Evolutionary conservation across 2,113 vertebrate genomes (phyloP), one percentile per base, ranked within the genome.

Genomic region (Anoura caudifer): DNA sequence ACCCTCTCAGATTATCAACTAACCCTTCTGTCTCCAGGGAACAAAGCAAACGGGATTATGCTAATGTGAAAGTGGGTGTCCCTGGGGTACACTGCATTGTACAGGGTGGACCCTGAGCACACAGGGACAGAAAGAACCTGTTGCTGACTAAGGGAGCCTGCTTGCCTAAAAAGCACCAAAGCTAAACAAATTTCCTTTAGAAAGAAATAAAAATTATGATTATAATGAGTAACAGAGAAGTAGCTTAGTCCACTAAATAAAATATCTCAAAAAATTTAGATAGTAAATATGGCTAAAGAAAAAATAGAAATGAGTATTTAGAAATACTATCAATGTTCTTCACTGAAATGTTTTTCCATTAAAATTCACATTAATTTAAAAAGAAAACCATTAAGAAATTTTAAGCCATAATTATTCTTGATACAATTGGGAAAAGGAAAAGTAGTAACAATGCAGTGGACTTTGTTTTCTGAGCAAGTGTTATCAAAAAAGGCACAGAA

Each of bases 291-390:
- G 10, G 13, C 26, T 45, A 9, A 52, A 52, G 5, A 24, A 77
- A 90, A 26, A 86, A 63, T 84, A 91, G 75, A 82, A 87, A 61
- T 33, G 69, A 36, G 65, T 31, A 83, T 50, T 87, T 87, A 93
- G 5, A 91, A 54, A 83, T 20, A 8, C 2, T 76, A 22, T 54
- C 70, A 38, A 28, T 81, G 3, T 43, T 91, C 54, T 63, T 54
- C 56, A 45, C 28, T 14, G 16, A 67, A 87, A 52, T n/a, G 41
- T 17, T 86, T 86, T 76, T 84, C 22, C 4, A 84, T 69, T 69
- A 5, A 79, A 87, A 84, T 76, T 26, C 26, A 73, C 31, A 59
- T 92, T 69, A 75, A 89, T 83, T 77, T 87, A 84, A 75, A 75
- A 89, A 72, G 7, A 47, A 88, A 91, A 38, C 3, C 24, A 45